Evolutionary conservation across 2,797 vertebrate species (phyloP).

Genomic region (Sebastes nivosus): DNA sequence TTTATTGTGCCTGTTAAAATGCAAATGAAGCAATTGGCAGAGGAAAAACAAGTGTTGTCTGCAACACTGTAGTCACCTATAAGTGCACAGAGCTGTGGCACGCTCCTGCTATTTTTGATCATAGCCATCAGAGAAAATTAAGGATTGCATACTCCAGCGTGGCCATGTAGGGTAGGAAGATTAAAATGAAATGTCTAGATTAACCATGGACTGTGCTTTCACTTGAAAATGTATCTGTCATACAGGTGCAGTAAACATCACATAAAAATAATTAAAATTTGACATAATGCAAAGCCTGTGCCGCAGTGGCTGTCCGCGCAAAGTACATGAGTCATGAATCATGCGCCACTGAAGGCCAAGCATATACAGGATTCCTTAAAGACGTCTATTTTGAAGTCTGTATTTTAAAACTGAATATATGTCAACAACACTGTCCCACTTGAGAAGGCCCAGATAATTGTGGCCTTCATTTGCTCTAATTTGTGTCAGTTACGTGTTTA

Average conservation of each 20-base stretch:
- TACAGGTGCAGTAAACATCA: slow-evolving; percentile 7
- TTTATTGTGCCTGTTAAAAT: slow-evolving; percentile 83
- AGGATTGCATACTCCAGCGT: neutral
- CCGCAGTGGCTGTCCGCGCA: neutral
- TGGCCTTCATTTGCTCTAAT: neutral
- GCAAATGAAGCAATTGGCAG: slow-evolving; percentile 67
- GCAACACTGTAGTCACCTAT: slow-evolving; percentile 33
- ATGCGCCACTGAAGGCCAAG: neutral
- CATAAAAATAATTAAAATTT: neutral
- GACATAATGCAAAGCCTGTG: neutral
- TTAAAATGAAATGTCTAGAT: slow-evolving; percentile 24
- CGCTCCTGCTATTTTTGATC: slow-evolving; percentile 21
- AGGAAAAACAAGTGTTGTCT: slow-evolving; percentile 62
- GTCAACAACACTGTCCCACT: neutral
- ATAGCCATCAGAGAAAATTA: slow-evolving; percentile 31
- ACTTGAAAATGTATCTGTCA: slow-evolving; percentile 1
- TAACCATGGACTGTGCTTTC: slow-evolving; percentile 2
- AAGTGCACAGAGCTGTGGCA: slow-evolving; percentile 8
- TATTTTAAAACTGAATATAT: neutral
- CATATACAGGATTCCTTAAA: neutral
- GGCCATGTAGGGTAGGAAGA: neutral
- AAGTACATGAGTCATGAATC: neutral
- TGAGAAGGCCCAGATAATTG: neutral
- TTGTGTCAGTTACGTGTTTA: neutral
- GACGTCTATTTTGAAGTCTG: neutral